These are phyloP conservation scores for Berghia stephanieae DNA, from an alignment of 1,140 invertebrate species.

Conservation along the genomic window DNA sequence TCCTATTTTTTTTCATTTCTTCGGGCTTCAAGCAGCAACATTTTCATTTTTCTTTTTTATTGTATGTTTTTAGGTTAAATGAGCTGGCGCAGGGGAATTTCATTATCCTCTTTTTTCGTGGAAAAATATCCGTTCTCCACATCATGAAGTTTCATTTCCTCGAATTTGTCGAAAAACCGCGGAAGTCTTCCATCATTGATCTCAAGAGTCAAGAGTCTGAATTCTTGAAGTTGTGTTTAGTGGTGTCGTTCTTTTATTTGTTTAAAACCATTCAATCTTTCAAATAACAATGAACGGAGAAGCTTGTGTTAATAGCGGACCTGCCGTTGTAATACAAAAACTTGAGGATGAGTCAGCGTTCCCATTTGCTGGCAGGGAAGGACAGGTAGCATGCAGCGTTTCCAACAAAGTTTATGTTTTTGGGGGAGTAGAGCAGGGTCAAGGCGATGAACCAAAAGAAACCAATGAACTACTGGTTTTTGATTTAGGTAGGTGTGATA, in stretches of 20 bases:
- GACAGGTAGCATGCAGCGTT: conserved; percentile 56
- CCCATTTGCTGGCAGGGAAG: conserved; percentile 49
- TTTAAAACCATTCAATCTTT: neutral
- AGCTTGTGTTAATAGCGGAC: neutral
- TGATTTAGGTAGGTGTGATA: conserved; percentile 50
- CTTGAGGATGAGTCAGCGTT: conserved; percentile 13
- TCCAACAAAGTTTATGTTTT: conserved; percentile 55
- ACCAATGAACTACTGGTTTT: conserved; percentile 55
- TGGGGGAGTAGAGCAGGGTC: conserved; percentile 56
- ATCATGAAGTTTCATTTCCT: too few relatives aligned
- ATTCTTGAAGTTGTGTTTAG: neutral
- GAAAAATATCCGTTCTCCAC: too few relatives aligned
- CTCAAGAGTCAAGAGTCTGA: neutral
- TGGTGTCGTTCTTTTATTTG: neutral
- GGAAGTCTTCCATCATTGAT: neutral
- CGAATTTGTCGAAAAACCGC: too few relatives aligned
- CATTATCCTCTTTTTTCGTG: too few relatives aligned
- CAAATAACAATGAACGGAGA: neutral
- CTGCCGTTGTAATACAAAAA: neutral
- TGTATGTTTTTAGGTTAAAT: too few relatives aligned
- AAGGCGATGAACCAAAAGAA: conserved; percentile 48
- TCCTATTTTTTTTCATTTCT: too few relatives aligned
- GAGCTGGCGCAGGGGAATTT: too few relatives aligned
- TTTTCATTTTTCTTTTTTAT: too few relatives aligned
- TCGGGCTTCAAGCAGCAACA: too few relatives aligned